phyloP scores from a whole-genome alignment of 1,140 invertebrate species.

The Epicauta chinensis region DNA sequence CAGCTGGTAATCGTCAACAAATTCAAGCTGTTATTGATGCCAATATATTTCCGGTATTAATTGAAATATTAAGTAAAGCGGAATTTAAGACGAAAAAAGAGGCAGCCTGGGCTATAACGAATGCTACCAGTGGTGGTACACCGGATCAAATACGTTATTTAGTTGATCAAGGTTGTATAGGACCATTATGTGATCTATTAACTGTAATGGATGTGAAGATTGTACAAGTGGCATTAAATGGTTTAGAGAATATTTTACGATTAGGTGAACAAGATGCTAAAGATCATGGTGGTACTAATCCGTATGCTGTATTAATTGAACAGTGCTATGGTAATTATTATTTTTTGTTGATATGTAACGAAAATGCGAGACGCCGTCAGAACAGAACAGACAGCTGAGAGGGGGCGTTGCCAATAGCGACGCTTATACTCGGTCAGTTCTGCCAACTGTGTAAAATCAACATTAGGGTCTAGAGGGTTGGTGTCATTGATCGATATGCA shows the following conservation, averaged over 20 bases:
- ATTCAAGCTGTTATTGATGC: slow-evolving; percentile 94
- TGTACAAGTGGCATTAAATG: slow-evolving; percentile 96
- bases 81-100: slow-evolving; percentile 98
- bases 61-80: slow-evolving; percentile 84
- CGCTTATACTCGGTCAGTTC: no score
- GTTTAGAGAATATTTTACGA: slow-evolving; percentile 92
- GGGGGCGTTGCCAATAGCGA: no score
- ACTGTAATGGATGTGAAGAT: slow-evolving; percentile 93
- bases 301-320: slow-evolving; percentile 88
- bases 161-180: slow-evolving; percentile 73
- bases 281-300: slow-evolving; percentile 69
- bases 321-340: slow-evolving; percentile 93
- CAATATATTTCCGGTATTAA: slow-evolving; percentile 88
- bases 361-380: no score
- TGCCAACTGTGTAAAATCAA: no score
- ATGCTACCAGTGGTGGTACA: slow-evolving; percentile 92
- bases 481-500: no score
- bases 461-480: no score
- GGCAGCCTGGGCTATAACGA: slow-evolving; percentile 97
- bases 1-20: slow-evolving; percentile 91
- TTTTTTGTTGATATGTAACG: no score
- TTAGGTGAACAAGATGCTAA: slow-evolving; percentile 81
- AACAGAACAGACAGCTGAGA: no score
- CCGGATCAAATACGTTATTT: slow-evolving; percentile 79
- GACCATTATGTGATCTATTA: slow-evolving; percentile 90